Base-by-base conservation (phyloP, 2,888 invertebrate genomes). In the Allygus modestus region DNA sequence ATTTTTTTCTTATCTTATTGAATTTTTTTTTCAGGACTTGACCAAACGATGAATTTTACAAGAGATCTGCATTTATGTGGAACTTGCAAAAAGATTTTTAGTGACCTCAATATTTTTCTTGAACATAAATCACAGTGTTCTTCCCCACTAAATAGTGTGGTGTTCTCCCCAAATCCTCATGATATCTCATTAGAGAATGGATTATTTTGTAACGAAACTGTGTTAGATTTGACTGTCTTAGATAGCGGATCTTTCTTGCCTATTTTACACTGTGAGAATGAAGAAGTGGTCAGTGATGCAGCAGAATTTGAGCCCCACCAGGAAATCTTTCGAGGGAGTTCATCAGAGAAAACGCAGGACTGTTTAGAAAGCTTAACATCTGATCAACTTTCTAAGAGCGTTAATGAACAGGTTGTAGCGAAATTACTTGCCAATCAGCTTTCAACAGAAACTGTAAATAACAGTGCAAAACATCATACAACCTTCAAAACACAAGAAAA, bases 51-150 rank as follows among this genome's bases (percentile, higher is more conserved):
- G 71, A 71, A 69, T 82, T 33, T 82, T 20, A 73, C 73, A 26
- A 73, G 75, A 31, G 84, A 84, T 33, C 46, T 84, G 37, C 84
- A 84, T 33, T 77, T 84, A 58, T 84, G 84, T 43, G 82, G 84
- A n/a, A 33, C 31, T 43, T 84, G 82, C 43, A 82, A 82, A 41
- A 61, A 82, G 46, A 46, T 41, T 37, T 84, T 82, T 31, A 77
- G 23, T 43, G 82, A 84, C 51, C 75, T 84, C 2, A n/a, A 75
- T 41, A 33, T 65, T 20, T 84, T 84, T 51, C 33, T 82, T 9
- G 58, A 77, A 46, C 84, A 84, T 43, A 84, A 84, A 65, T 77
- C 17, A 20, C 73, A 69, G 26, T 84, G 84, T 43, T 61, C 41
- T 11, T 15, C 20, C 65, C 15, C 33, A 12, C 26, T 23, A 11